Evolutionary conservation across 2,113 vertebrate genomes (phyloP).

Genomic region (Sus scrofa): T2T-Sscrofa CM000819.6:813501-814000

Average conservation of each 20-base stretch:
- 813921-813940: neutral
- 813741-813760: no score
- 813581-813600: neutral
- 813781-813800: neutral
- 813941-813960: no score
- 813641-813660: neutral
- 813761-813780: fast-evolving
- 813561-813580: no score
- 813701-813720: neutral
- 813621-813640: neutral
- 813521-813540: neutral
- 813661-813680: neutral
- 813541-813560: neutral
- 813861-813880: neutral
- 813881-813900: neutral
- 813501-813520: neutral
- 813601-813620: neutral
- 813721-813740: neutral
- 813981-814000: no score
- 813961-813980: neutral
- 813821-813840: neutral
- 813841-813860: neutral
- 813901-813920: fast-evolving
- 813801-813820: neutral
- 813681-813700: neutral